Percentiles rank a stretch among this genome's conserved stretches.
These are phyloP conservation scores for Eidolon helvum DNA, from an alignment of 2,113 vertebrate species.

Conservation along the genomic window DNA sequence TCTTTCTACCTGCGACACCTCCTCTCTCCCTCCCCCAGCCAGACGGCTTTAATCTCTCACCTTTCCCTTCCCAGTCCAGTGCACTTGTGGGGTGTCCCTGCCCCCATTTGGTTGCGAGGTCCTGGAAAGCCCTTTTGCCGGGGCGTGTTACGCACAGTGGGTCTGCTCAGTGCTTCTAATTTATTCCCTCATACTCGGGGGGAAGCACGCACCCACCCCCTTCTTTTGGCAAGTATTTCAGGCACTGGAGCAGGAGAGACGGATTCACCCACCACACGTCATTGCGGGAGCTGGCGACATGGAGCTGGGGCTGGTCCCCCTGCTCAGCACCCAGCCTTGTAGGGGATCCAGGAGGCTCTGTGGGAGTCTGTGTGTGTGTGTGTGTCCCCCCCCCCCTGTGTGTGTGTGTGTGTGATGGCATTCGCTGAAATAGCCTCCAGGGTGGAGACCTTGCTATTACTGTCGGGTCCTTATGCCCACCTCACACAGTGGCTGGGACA, in stretches of 20 bases:
- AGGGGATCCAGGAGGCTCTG: neutral
- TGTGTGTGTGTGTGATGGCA: too few species aligned
- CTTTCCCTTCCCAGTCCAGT: neutral
- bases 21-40: neutral
- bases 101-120: neutral
- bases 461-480: neutral
- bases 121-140: neutral
- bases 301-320: neutral
- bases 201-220: fast-evolving
- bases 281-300: neutral
- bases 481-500: too few species aligned
- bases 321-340: neutral
- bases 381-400: too few species aligned
- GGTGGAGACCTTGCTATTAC: neutral
- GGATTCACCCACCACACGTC: fast-evolving
- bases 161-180: neutral
- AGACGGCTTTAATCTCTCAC: neutral
- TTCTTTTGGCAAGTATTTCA: neutral
- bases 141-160: fast-evolving
- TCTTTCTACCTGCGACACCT: neutral
- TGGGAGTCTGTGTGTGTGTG: neutral
- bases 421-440: neutral
- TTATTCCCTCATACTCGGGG: neutral
- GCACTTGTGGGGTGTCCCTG: neutral
- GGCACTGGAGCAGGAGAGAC: neutral